These are phyloP conservation scores for Lepus americanus DNA, from an alignment of 2,113 vertebrate genomes.

Conservation along the genomic window DNA sequence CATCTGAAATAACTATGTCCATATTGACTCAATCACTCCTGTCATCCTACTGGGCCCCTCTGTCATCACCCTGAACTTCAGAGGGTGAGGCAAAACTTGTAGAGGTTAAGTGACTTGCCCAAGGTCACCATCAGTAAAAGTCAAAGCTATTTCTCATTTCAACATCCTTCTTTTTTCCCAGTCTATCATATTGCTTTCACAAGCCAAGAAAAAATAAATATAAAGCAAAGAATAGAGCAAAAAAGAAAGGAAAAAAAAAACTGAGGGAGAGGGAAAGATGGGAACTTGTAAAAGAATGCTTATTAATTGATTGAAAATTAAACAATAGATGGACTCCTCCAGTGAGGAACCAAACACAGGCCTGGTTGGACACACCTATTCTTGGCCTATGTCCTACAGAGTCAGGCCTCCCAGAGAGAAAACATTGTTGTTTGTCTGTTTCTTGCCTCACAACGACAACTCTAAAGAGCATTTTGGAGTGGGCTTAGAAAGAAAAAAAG, in stretches of 20 bases:
- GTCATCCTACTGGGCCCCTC: not conserved
- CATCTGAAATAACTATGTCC: not conserved
- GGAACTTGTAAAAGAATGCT: not conserved
- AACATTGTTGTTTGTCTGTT: not conserved
- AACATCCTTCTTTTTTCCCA: not conserved
- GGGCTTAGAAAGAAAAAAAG: conserved; percentile 47
- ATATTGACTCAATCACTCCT: not conserved
- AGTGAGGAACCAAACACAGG: not conserved
- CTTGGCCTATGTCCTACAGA: conserved; percentile 29
- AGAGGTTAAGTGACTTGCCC: not conserved
- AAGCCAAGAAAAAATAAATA: conserved; percentile 38
- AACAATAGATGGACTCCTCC: not conserved
- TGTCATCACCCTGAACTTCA: not conserved
- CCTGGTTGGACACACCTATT: not conserved
- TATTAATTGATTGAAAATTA: conserved; percentile 37
- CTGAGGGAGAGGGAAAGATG: not conserved
- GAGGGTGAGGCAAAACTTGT: not conserved
- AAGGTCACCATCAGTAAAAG: not conserved
- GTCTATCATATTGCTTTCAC: not conserved
- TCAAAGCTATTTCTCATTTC: conserved; percentile 18
- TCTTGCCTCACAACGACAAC: conserved; percentile 66
- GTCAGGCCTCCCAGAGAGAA: conserved; percentile 58
- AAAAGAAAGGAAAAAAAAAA: not conserved
- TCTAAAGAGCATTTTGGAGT: conserved; percentile 58
- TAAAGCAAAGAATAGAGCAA: not conserved